Conservation (phyloP, 2,888 invertebrate genomes). For the Xylocampa areola region DNA sequence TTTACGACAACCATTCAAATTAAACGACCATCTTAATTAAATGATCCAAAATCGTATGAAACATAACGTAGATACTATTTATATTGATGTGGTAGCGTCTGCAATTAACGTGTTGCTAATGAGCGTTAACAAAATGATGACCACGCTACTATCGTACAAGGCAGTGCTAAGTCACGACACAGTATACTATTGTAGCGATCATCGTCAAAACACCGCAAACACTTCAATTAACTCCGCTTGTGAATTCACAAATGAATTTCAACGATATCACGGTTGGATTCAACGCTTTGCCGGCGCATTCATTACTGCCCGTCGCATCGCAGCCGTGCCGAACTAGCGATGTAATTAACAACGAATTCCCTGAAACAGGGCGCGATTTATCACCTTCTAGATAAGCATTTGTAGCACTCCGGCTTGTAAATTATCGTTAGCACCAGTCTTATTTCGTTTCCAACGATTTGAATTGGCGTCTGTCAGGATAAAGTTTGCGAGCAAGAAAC, state of each 20-base stretch:
- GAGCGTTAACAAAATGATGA: constrained; percentile 34
- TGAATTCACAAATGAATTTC: constrained; percentile 67
- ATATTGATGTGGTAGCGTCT: constrained; percentile 25
- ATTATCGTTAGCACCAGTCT: constrained; percentile 39
- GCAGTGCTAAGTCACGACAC: constrained; percentile 40
- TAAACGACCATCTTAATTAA: constrained; percentile 47
- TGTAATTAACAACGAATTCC: constrained; percentile 76
- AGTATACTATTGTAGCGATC: constrained; percentile 43
- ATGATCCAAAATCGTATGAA: constrained; percentile 40
- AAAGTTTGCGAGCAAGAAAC: constrained; percentile 34
- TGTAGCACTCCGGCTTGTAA: constrained; percentile 48
- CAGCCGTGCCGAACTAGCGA: constrained; percentile 57
- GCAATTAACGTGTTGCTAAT: constrained; percentile 30
- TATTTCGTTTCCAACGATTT: constrained; percentile 38
- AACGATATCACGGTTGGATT: constrained; percentile 65
- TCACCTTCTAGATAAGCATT: constrained; percentile 56
- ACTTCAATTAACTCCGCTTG: constrained; percentile 57
- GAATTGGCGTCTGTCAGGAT: constrained; percentile 41
- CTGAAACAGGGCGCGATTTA: constrained; percentile 59
- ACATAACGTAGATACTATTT: constrained; percentile 16
- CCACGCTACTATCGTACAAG: constrained; percentile 38
- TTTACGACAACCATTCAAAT: constrained; percentile 43
- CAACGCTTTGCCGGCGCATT: constrained; percentile 67
- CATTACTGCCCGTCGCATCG: constrained; percentile 66
- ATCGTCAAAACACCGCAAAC: constrained; percentile 56